Base-by-base conservation (phyloP, 2,113 vertebrate species). In the Elephantulus edwardii region DNA sequence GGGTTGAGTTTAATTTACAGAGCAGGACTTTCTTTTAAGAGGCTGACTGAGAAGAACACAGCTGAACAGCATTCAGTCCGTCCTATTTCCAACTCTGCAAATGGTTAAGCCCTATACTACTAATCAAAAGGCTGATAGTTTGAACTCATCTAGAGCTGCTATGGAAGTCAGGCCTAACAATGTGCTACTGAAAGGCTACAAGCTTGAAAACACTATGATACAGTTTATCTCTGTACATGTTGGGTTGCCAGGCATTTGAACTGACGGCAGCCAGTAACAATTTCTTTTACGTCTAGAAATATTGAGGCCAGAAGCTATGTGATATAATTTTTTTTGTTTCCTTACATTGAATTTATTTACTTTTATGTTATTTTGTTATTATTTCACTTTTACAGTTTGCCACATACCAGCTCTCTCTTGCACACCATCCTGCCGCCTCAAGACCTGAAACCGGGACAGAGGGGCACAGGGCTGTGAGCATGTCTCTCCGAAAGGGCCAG, bases 1-100 rank as follows among this genome's bases (percentile, higher is more conserved):
- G 56, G 64, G 42, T 46, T 89, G 79, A 74, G 70, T 91, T 92
- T 89, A 26, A 85, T 46, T 84, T 82, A 74, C 44, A 56, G 33
- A 91, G 56, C n/a, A 13, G 80, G 40, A 35, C 56, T 66, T 88
- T 52, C 78, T 74, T 5, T 28, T 26, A 52, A 54, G 58, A 5
- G 11, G 46, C 28, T 2, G 68, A 26, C 20, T 4, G 66, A 54
- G 35, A 28, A 81, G 58, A 62, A 16, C 70, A 77, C 0, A 28
- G 28, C 16, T 48, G 72, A 66, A 10, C 4, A 35, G 48, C 5
- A 7, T 26, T 70, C 24, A 64, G 54, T 60, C 40, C 8, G 70
- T 11, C 58, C 28, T 5, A 13, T 33, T n/a, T 76, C 83, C 38
- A 44, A 26, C 6, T 24, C 35, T 16, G 33, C 60, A 64, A 64